Conservation (phyloP, 2,797 vertebrate genomes). For the Orestias chungarensis region DNA sequence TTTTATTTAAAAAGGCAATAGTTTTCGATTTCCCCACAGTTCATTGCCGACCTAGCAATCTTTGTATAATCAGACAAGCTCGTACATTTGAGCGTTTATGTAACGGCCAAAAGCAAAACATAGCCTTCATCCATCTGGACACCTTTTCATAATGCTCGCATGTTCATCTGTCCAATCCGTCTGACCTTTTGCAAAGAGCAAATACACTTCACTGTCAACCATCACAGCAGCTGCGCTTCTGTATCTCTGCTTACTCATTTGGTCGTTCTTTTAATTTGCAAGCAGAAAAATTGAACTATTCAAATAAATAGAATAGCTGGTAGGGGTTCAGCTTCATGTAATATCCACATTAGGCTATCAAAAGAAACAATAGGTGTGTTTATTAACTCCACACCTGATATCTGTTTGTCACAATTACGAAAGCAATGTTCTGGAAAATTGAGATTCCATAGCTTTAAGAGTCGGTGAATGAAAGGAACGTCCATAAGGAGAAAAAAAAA, state of each 20-base stretch:
- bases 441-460: slow-evolving; percentile 27
- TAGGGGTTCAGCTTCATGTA: background rate
- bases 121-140: slow-evolving; percentile 6
- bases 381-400: background rate
- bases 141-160: background rate
- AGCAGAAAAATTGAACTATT: background rate
- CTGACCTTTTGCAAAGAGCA: background rate
- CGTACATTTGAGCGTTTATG: background rate
- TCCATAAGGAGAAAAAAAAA: slow-evolving; percentile 7
- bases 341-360: background rate
- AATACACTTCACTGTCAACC: slow-evolving; percentile 10
- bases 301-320: background rate
- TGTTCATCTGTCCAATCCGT: slow-evolving; percentile 19
- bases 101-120: background rate
- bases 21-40: background rate
- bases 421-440: slow-evolving; percentile 52
- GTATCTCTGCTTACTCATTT: slow-evolving; percentile 18
- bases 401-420: slow-evolving; percentile 9
- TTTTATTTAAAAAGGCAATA: background rate
- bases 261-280: background rate
- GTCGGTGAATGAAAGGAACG: slow-evolving; percentile 34
- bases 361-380: background rate
- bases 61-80: slow-evolving; percentile 9
- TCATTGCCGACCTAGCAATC: slow-evolving; percentile 1
- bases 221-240: slow-evolving; percentile 17